Base-by-base conservation (phyloP, 1,140 invertebrate genomes). In the Agrilus planipennis region DNA sequence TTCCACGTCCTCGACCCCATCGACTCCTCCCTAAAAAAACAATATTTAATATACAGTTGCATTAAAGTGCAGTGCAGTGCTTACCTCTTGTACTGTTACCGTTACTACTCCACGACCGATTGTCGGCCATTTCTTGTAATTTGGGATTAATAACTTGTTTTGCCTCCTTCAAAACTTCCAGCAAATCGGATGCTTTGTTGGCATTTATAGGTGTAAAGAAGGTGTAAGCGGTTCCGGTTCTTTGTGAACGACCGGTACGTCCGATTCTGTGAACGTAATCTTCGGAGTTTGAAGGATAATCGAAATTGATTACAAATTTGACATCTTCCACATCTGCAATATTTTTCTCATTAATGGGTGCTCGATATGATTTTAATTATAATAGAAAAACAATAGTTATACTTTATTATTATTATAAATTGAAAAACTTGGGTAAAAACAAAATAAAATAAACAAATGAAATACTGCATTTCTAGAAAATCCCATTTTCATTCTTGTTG, bases 201-300 rank as follows among this genome's bases (percentile, higher is more conserved):
- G 79, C 77, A 65, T 99, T 96, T 42, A 76, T 78, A 25, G 81
- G 78, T 1, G 95, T 99, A 62, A 99, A 98, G 67, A 99, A 93
- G 11, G 95, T 99, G 65, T 99, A 99, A 1, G 95, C 93, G 1
- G 94, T 99, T 40, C 96, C 96, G 21, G 87, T 91, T 62, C 89
- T 90, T 52, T 90, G 84, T 27, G 86, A 84, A 44, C 96, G 73
- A 35, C 91, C 96, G 30, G 96, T 99, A 57, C 96, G 80, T 38
- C 96, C 96, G 63, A 99, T 99, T 44, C 96, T 79, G 68, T 99
- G 96, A 25, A 99, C 91, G 66, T 99, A 99, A 70, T 99, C 96
- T 71, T 99, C 96, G 25, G 92, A 94, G 63, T 90, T 90, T 53
- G 88, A 93, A 12, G 96, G 95, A 70, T 98, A 99, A 68, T 99